Percentiles rank a stretch among this genome's conserved stretches.
These are phyloP conservation scores for Salvelinus alpinus DNA, from an alignment of 2,113 vertebrate genomes.

Conservation along the genomic window DNA sequence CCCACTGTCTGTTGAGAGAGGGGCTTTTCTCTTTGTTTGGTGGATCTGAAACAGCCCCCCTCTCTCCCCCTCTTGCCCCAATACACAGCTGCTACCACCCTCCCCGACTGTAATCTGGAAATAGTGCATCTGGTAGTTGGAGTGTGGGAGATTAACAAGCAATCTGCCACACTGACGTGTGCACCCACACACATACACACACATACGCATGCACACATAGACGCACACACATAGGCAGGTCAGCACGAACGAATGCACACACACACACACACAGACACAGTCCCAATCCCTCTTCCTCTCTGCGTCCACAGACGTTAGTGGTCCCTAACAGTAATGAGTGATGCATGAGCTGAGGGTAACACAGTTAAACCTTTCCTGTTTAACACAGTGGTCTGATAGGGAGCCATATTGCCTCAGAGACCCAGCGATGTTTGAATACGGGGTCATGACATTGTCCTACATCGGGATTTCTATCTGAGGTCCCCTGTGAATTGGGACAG, in stretches of 20 bases:
- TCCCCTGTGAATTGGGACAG: conserved; percentile 18
- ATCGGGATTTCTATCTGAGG: not conserved
- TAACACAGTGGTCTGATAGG: conserved; percentile 3
- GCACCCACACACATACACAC: conserved; percentile 1
- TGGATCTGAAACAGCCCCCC: conserved; percentile 19
- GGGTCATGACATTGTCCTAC: conserved; percentile 7
- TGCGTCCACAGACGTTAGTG: not conserved
- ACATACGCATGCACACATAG: not conserved
- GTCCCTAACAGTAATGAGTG: not conserved
- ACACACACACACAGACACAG: not conserved
- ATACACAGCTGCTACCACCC: conserved; percentile 29
- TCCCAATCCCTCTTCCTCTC: not conserved
- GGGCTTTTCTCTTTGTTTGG: conserved; percentile 42
- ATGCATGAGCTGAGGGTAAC: conserved; percentile 16
- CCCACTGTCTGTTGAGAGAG: conserved; percentile 24
- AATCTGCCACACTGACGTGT: conserved; percentile 55
- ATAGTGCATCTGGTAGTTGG: conserved; percentile 36
- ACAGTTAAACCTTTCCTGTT: conserved; percentile 10
- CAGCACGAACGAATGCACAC: not conserved
- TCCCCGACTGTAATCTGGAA: conserved; percentile 34
- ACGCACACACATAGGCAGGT: too few species aligned
- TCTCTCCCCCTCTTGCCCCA: not conserved
- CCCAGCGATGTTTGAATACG: not conserved
- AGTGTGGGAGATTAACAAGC: conserved; percentile 46
- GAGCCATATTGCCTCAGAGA: not conserved